Evolutionary conservation across 1,140 invertebrate species (phyloP).

Genomic region (Caenorhabditis brenneri): DNA sequence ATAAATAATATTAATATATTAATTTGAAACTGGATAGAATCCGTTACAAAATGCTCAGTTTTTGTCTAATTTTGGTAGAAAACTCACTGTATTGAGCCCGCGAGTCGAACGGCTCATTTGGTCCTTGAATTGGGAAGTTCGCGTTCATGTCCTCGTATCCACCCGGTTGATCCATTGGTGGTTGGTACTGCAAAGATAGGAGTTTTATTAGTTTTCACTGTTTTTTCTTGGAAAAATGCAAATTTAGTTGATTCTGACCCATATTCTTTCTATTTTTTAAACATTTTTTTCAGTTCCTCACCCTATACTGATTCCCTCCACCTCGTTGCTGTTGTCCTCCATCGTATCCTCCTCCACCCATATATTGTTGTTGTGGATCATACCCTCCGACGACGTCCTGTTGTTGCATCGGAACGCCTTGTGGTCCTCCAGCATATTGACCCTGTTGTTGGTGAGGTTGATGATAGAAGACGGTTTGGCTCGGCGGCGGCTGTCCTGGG

Average conservation of each 20-base stretch:
- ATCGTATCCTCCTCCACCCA: neutral
- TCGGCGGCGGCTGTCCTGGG: neutral
- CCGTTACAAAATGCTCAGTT: neutral
- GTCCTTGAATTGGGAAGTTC: conserved; percentile 9
- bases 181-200: neutral
- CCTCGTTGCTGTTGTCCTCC: neutral
- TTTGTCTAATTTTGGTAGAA: neutral
- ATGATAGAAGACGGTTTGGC: neutral
- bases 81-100: conserved; percentile 13
- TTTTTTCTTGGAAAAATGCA: too few species aligned
- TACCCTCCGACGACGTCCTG: neutral
- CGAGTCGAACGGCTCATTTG: neutral
- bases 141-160: neutral
- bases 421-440: neutral
- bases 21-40: too few species aligned
- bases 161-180: neutral
- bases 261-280: too few species aligned
- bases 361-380: neutral
- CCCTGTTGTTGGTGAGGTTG: neutral
- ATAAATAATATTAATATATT: too few species aligned
- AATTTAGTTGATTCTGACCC: too few species aligned
- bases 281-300: neutral
- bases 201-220: neutral
- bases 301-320: neutral
- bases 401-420: too few species aligned